Percentiles rank a stretch among this genome's conserved stretches.
Conservation (phyloP, 2,113 vertebrate genomes). For the Hiodon tergisus region DNA sequence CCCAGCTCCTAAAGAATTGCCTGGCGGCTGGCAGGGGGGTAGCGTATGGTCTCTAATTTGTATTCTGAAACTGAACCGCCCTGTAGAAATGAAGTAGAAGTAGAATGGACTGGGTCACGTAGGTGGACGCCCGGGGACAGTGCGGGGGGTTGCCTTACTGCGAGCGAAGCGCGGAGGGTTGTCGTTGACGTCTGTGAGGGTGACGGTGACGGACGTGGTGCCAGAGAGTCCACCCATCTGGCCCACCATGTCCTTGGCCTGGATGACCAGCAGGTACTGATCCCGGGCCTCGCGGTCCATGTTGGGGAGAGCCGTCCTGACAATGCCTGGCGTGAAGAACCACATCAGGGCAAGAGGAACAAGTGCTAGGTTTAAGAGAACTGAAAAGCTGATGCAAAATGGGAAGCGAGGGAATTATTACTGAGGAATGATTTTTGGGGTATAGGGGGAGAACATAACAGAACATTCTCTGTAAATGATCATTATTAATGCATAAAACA, state of each 20-base stretch:
- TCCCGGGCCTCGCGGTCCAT: slow-evolving; percentile 86
- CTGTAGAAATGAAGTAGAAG: neutral
- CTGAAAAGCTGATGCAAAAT: too few relatives aligned
- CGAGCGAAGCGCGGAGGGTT: slow-evolving; percentile 78
- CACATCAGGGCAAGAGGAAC: neutral
- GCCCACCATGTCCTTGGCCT: slow-evolving; percentile 87
- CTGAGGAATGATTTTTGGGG: too few relatives aligned
- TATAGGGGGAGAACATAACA: too few relatives aligned
- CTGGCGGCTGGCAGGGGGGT: neutral
- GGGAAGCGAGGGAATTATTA: too few relatives aligned
- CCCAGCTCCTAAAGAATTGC: neutral
- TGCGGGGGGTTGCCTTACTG: slow-evolving; percentile 54
- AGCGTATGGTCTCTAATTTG: neutral
- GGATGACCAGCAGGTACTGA: slow-evolving; percentile 80
- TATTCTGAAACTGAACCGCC: neutral
- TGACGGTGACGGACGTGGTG: slow-evolving; percentile 79
- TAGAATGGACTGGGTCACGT: neutral
- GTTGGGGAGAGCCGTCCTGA: slow-evolving; percentile 81
- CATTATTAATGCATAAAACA: too few relatives aligned
- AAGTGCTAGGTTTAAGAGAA: neutral
- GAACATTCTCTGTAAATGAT: too few relatives aligned
- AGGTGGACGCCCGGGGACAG: neutral
- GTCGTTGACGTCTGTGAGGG: slow-evolving; percentile 79
- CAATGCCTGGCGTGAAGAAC: slow-evolving; percentile 63
- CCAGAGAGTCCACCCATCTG: slow-evolving; percentile 83